phyloP scores from a whole-genome alignment of 2,888 invertebrate species.

The Trypoxylon attenuatum region DNA sequence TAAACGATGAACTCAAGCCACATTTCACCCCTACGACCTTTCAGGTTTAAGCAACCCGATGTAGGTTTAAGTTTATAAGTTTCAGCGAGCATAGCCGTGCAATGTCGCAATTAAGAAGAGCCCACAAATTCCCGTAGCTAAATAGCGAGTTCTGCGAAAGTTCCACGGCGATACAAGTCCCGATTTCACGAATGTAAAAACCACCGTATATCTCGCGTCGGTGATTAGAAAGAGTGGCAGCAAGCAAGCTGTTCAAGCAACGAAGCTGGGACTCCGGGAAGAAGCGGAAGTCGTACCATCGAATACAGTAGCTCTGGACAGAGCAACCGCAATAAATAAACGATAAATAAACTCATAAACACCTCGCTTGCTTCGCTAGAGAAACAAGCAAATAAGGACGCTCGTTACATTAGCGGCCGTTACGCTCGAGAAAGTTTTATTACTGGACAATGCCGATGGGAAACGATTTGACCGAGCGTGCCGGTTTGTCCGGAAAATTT shows the following conservation, averaged over 20 bases:
- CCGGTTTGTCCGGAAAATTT: constrained; percentile 46
- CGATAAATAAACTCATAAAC: constrained; percentile 60
- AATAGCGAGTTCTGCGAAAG: no score
- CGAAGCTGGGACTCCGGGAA: background rate
- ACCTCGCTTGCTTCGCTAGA: constrained; percentile 32
- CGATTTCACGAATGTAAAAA: no score
- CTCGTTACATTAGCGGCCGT: constrained; percentile 57
- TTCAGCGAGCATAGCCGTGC: no score
- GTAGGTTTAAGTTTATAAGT: no score
- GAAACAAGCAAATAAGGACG: constrained; percentile 57
- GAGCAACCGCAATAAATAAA: constrained; percentile 49
- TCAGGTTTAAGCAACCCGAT: no score
- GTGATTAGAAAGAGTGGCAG: constrained; percentile 13
- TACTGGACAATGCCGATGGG: constrained; percentile 50
- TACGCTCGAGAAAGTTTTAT: constrained; percentile 61
- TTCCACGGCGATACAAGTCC: no score
- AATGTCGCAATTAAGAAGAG: no score
- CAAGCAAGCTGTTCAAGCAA: background rate
- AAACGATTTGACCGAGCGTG: constrained; percentile 45
- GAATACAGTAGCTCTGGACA: constrained; percentile 31
- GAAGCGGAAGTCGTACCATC: constrained; percentile 2
- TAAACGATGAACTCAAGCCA: no score
- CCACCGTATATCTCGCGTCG: constrained; percentile 14
- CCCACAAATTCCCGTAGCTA: no score
- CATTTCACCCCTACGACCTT: no score